phyloP scores from a whole-genome alignment of 2,113 vertebrate genomes.

The Paramormyrops kingsleyae region DNA sequence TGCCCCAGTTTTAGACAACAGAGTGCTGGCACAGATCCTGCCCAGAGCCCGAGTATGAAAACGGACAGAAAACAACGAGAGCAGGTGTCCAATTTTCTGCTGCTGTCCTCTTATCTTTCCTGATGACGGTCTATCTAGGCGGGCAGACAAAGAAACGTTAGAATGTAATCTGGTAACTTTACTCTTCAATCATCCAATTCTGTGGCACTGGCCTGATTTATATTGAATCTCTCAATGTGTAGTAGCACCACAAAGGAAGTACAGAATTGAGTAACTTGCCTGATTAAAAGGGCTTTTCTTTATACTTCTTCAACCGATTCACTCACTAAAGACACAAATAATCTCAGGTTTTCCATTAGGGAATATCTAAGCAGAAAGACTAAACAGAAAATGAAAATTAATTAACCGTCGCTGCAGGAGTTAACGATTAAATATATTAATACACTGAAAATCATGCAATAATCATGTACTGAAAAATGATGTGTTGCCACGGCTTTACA shows the following conservation, averaged over 20 bases:
- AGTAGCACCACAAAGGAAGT: background rate
- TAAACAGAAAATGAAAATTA: background rate
- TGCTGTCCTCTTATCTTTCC: background rate
- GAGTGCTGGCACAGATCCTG: background rate
- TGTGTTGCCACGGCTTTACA: background rate
- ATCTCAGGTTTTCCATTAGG: background rate
- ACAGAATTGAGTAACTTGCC: background rate
- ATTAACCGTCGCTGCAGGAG: background rate
- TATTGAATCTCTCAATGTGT: background rate
- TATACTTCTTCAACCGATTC: background rate
- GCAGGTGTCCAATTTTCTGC: background rate
- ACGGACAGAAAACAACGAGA: background rate
- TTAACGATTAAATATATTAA: background rate
- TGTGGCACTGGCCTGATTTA: background rate
- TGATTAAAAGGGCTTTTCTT: background rate
- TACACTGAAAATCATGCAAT: background rate
- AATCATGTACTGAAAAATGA: background rate
- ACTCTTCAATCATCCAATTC: background rate
- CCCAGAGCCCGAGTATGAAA: background rate
- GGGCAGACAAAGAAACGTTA: background rate
- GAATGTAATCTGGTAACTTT: background rate
- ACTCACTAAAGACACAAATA: background rate
- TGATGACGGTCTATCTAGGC: background rate
- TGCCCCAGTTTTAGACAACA: background rate
- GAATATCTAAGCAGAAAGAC: background rate